Evolutionary conservation across 2,113 vertebrate species (phyloP), one percentile per base, ranked within the genome.

Genomic region (Phylloscopus trochiloides): DNA sequence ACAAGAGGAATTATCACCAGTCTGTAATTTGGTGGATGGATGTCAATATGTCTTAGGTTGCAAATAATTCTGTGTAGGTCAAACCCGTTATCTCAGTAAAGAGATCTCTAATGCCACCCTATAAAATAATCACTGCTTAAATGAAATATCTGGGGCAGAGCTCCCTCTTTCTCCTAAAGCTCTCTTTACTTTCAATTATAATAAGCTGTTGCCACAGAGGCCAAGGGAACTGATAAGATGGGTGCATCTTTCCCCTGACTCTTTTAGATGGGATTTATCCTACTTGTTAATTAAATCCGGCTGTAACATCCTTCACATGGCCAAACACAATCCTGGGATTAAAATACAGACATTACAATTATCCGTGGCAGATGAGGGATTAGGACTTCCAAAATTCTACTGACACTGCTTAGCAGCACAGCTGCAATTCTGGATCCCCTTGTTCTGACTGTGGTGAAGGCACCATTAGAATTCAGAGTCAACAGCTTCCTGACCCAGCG

Each of bases 331-430:
- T 97, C 96, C 94, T 43, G 87, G 88, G 92, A 97, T 97, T 97
- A 97, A 97, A 96, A 88, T 80, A 80, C 92, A 97, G 95, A 91
- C 96, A 95, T 97, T 86, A 93, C 90, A 94, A 93, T 96, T 96
- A 96, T 95, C 96, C 67, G 1, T 89, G 93, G 83, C 38, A 42
- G 86, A 95, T 81, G 86, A 96, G 59, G 92, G 96, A 97, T 96
- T 97, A 97, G 90, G 94, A 81, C 77, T 96, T 81, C 86, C 86
- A 94, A 51, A 96, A 50, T 93, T 96, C 76, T 82, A 82, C 91
- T 92, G 94, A 96, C 77, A 78, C 92, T 95, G 2, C 84, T 96
- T 68, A 90, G 81, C 82, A 89, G 86, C 90, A 90, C 92, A 95
- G 94, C 92, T 97, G 90, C 94, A 91, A 1, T 58, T 76, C 88